Percentiles rank a stretch among this genome's conserved stretches.
Evolutionary conservation across 2,888 invertebrate genomes (phyloP).

Genomic region (Tubiluchus corallicola): DNA sequence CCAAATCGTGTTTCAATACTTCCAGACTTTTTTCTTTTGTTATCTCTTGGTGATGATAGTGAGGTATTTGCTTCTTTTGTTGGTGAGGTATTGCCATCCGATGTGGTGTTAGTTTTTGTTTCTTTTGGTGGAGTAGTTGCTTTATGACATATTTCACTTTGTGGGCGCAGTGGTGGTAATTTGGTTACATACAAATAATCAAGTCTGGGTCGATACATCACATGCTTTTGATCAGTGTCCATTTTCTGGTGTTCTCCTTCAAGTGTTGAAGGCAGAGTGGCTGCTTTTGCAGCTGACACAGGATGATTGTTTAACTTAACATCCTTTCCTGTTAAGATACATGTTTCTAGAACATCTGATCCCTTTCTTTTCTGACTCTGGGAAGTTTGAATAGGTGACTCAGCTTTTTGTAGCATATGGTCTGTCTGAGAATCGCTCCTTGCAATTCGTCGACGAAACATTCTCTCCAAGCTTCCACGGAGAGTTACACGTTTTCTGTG

Average conservation of each 20-base stretch:
- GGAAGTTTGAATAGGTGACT: background rate
- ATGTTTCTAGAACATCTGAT: no score
- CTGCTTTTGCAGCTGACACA: background rate
- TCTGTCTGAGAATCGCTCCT: background rate
- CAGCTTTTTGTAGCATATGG: background rate
- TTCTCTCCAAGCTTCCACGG: background rate
- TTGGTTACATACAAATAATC: background rate
- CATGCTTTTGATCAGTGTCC: background rate
- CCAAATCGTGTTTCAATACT: background rate
- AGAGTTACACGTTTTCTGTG: background rate
- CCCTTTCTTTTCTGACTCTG: background rate
- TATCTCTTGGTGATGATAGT: background rate
- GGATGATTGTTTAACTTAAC: background rate
- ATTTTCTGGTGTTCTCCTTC: background rate
- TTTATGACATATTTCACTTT: no score
- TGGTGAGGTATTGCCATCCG: background rate
- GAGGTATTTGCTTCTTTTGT: background rate
- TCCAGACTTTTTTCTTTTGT: background rate
- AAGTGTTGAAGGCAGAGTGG: background rate
- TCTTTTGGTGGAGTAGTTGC: no score
- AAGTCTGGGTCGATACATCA: background rate
- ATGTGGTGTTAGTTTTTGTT: background rate
- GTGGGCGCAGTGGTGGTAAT: background rate
- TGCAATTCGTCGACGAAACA: background rate
- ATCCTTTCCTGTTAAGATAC: no score